These are phyloP conservation scores for Leucophenga varia DNA, from an alignment of 1,140 invertebrate species.

Conservation along the genomic window DNA sequence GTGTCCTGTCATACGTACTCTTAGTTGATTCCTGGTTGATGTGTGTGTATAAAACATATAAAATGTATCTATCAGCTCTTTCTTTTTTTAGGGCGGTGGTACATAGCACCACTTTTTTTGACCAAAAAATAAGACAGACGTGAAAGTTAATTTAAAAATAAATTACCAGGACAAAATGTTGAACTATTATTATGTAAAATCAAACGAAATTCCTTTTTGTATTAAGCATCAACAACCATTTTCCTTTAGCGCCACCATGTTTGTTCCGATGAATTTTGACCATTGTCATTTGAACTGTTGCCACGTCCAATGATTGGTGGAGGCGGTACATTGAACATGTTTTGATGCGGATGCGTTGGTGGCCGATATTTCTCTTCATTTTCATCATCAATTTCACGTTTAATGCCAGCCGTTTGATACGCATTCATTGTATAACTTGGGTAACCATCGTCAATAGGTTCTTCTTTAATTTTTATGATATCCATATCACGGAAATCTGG, in stretches of 20 bases:
- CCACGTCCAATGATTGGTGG: constrained; percentile 42
- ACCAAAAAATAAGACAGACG: no score
- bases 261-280: constrained; percentile 34
- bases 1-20: no score
- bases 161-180: no score
- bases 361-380: constrained; percentile 64
- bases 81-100: no score
- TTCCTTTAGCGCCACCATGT: constrained; percentile 44
- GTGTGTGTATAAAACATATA: no score
- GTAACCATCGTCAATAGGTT: constrained; percentile 76
- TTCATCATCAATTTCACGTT: constrained; percentile 68
- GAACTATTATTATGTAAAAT: no score
- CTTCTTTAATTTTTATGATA: constrained; percentile 73
- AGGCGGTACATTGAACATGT: constrained; percentile 50
- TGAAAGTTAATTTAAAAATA: no score
- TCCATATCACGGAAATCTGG: constrained; percentile 62
- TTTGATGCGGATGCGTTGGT: constrained; percentile 48
- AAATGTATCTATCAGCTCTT: no score
- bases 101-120: no score
- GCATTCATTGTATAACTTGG: constrained; percentile 62
- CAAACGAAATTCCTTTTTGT: no score
- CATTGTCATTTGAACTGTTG: constrained; percentile 35
- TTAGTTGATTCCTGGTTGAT: no score
- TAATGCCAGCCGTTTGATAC: constrained; percentile 63
- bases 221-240: no score